phyloP scores from a whole-genome alignment of 2,888 invertebrate species.

The Hypolimnas misippus region DNA sequence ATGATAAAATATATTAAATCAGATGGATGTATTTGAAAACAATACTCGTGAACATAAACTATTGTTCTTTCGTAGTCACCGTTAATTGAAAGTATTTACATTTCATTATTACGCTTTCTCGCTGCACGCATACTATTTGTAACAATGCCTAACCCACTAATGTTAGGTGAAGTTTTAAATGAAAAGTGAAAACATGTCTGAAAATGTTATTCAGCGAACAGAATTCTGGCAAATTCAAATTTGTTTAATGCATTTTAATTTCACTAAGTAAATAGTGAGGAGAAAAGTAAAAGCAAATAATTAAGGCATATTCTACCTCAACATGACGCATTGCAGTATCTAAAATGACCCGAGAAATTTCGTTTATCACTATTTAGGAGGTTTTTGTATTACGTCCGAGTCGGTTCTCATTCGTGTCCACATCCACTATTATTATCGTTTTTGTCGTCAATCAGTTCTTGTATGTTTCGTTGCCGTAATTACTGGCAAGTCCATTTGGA shows the following conservation, averaged over 20 bases:
- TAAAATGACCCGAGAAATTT: slow-evolving; percentile 36
- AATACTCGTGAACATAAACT: slow-evolving; percentile 44
- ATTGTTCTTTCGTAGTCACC: slow-evolving; percentile 43
- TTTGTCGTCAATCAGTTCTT: slow-evolving; percentile 57
- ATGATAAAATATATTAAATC: not conserved
- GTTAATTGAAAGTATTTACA: slow-evolving; percentile 36
- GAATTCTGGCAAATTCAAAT: slow-evolving; percentile 30
- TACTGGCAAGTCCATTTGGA: slow-evolving; percentile 55
- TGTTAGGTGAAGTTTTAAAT: slow-evolving; percentile 30
- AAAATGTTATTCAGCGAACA: slow-evolving; percentile 33
- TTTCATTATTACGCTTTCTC: slow-evolving; percentile 26
- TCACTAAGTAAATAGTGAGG: slow-evolving; percentile 37
- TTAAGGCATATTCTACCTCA: slow-evolving; percentile 32
- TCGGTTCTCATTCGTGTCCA: slow-evolving; percentile 42
- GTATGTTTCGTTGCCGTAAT: slow-evolving; percentile 57
- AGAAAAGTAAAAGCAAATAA: slow-evolving; percentile 37
- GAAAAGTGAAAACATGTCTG: slow-evolving; percentile 29
- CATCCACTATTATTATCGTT: slow-evolving; percentile 55
- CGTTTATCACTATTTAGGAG: slow-evolving; percentile 47
- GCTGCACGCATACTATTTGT: slow-evolving; percentile 19
- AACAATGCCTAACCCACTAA: slow-evolving; percentile 19
- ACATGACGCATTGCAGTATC: slow-evolving; percentile 39
- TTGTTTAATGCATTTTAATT: slow-evolving; percentile 40
- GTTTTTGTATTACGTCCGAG: slow-evolving; percentile 45
- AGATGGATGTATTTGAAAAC: slow-evolving; percentile 46